Base-by-base conservation (phyloP, 1,140 invertebrate genomes). In the Cepaea nemoralis region DNA sequence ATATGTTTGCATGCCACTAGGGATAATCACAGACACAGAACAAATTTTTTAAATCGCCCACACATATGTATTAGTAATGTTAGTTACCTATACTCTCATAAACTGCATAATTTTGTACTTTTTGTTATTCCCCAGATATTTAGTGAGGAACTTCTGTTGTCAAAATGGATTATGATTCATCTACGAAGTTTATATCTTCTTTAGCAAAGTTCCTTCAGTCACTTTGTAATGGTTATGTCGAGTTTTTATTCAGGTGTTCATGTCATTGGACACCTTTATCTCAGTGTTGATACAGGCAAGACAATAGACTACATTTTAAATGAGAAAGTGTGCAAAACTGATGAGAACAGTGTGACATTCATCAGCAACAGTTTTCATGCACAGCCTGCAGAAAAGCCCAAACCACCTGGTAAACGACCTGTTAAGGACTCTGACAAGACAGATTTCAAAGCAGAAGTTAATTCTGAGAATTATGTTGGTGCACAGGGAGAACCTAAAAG, bases 281-380 rank as follows among this genome's bases (percentile, higher is more conserved):
- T 83, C 19, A 83, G 80, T 69, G 80, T 83, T n/a, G 83, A 83
- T 45, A 83, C 79, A 42, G 76, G 79, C 24, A 81, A 83, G 78
- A 83, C 80, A 66, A 77, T 83, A 50, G 80, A 83, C 42, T 83
- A 83, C 50, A 77, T 83, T 59, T 55, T 83, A 35, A 81, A 83
- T 82, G 83, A 83, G 79, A 83, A 83, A 75, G 83, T 83, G 0
- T 81, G 80, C 69, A 83, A 83, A 67, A 83, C 67, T 50, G 82
- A 83, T 80, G 80, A 83, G 63, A 81, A 81, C 35, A 81, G 78
- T 81, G 80, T 81, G 22, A 81, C 80, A 45, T 83, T 83, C 50
- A 77, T 83, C 8, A 83, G 83, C 42, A 83, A 83, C 42, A 83
- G 83, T 75, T 83, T 83, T 69, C 83, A 83, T 80, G 83, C 83